These are phyloP conservation scores for Podarcis muralis DNA, from an alignment of 2,113 vertebrate species.

Conservation along the genomic window DNA sequence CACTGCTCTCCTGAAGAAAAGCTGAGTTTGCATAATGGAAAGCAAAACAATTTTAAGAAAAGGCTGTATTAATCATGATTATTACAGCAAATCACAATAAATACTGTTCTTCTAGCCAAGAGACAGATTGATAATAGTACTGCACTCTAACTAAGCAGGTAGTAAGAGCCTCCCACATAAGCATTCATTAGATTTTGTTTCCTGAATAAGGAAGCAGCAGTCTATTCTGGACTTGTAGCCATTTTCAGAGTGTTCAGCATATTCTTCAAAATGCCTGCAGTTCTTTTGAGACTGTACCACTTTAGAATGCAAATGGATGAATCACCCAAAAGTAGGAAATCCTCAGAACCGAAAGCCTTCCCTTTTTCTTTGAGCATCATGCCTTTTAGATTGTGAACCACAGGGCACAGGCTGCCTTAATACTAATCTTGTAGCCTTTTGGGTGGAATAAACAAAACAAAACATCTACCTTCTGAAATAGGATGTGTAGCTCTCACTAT, in stretches of 20 bases:
- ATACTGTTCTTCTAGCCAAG: conserved; percentile 56
- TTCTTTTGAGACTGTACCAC: not conserved
- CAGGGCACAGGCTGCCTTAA: too few species aligned
- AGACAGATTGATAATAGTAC: conserved; percentile 44
- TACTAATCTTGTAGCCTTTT: too few species aligned
- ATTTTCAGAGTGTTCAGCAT: not conserved
- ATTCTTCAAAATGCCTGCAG: not conserved
- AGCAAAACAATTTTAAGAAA: conserved; percentile 72
- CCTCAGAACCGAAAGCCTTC: not conserved
- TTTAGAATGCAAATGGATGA: not conserved
- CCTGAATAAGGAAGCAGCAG: not conserved
- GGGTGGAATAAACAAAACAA: too few species aligned
- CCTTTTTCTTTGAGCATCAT: too few species aligned
- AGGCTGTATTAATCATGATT: conserved; percentile 68
- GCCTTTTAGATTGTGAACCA: too few species aligned
- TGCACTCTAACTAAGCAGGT: not conserved
- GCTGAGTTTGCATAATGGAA: conserved; percentile 72
- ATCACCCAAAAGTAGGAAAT: too few species aligned
- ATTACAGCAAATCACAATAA: conserved; percentile 65
- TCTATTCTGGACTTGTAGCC: not conserved
- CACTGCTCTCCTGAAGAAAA: conserved; percentile 59
- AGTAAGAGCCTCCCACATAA: conserved; percentile 18
- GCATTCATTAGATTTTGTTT: not conserved
- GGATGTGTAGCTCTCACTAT: not conserved
- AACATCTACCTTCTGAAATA: not conserved